phyloP scores from a whole-genome alignment of 1,140 invertebrate genomes.

The Leptonema lineaticorne region DNA sequence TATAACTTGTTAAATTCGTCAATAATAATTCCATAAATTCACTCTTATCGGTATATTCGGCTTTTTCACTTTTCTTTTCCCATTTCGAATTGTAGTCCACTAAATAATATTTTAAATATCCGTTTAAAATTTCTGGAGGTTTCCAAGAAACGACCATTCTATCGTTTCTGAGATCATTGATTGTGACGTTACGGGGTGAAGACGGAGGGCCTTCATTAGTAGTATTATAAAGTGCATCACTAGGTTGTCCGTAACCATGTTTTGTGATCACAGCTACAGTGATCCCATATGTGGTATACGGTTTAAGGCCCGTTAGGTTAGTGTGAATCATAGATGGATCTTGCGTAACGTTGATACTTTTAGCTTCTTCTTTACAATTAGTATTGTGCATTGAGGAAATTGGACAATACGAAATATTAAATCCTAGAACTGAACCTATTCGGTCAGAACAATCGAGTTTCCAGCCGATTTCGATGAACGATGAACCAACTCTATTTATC shows the following conservation, averaged over 20 bases:
- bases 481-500: slow-evolving; percentile 59
- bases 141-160: slow-evolving; percentile 70
- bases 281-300: slow-evolving; percentile 78
- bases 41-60: slow-evolving; percentile 44
- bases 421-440: slow-evolving; percentile 65
- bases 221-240: slow-evolving; percentile 65
- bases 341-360: slow-evolving; percentile 3
- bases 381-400: slow-evolving; percentile 58
- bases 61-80: slow-evolving; percentile 24
- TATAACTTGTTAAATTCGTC: slow-evolving; percentile 53
- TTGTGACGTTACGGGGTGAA: slow-evolving; percentile 55
- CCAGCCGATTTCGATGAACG: slow-evolving; percentile 67
- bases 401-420: slow-evolving; percentile 68
- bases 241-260: slow-evolving; percentile 69
- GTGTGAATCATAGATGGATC: slow-evolving; percentile 41
- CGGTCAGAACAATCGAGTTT: slow-evolving; percentile 69
- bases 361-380: slow-evolving; percentile 35
- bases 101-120: slow-evolving; percentile 70
- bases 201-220: slow-evolving; percentile 74
- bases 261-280: slow-evolving; percentile 71
- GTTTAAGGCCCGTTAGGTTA: slow-evolving; percentile 60
- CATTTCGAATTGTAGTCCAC: slow-evolving; percentile 54
- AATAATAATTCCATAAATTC: slow-evolving; percentile 44
- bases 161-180: slow-evolving; percentile 66
- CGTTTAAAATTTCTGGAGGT: slow-evolving; percentile 70